Conservation (phyloP, 2,888 invertebrate genomes). For the Criorhina ranunculi region DNA sequence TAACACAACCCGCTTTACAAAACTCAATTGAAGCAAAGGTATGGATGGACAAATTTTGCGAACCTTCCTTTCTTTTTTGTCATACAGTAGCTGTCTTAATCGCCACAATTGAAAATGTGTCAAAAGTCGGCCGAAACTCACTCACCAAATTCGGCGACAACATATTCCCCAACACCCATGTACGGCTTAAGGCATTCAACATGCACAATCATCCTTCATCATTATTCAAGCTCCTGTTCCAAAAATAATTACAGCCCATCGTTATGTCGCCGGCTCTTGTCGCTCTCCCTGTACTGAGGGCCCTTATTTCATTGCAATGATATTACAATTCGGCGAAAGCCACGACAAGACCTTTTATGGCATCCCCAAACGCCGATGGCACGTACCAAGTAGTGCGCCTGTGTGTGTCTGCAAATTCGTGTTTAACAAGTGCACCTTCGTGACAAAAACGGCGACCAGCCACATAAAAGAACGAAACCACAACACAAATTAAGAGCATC, state of each 20-base stretch:
- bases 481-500: slow-evolving; percentile 75
- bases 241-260: slow-evolving; percentile 44
- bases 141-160: slow-evolving; percentile 63
- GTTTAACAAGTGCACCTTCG: slow-evolving; percentile 76
- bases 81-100: background rate
- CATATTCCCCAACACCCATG: slow-evolving; percentile 57
- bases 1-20: background rate
- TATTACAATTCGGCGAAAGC: slow-evolving; percentile 63
- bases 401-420: slow-evolving; percentile 60
- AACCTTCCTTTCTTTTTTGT: background rate
- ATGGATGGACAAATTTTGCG: background rate
- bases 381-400: slow-evolving; percentile 51
- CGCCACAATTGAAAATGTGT: slow-evolving; percentile 52
- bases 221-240: slow-evolving; percentile 43
- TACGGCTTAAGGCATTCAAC: slow-evolving; percentile 40
- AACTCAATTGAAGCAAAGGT: background rate
- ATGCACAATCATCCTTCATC: slow-evolving; percentile 1
- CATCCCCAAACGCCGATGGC: slow-evolving; percentile 61
- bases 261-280: slow-evolving; percentile 9
- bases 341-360: slow-evolving; percentile 66
- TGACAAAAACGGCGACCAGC: slow-evolving; percentile 67
- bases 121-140: slow-evolving; percentile 58
- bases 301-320: slow-evolving; percentile 48
- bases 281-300: background rate
- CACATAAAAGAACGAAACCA: slow-evolving; percentile 50